Base-by-base conservation (phyloP, 64 coral and sea anemone species). In the Catalaphyllia jardinei region DNA sequence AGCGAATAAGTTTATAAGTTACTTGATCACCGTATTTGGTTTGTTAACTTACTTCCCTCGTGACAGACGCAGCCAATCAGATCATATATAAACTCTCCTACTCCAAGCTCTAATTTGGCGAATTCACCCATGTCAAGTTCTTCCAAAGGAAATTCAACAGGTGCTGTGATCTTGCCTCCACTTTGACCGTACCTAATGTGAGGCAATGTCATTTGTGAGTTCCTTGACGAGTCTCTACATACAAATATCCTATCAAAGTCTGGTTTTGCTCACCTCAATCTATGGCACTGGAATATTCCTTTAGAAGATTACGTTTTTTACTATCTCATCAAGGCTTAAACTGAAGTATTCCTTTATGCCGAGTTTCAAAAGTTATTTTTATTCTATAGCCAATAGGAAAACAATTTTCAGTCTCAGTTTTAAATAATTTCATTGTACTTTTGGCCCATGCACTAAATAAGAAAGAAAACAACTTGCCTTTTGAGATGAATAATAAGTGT, bases 401-500 rank as follows among this genome's bases (percentile, higher is more conserved):
- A 54, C 52, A 54, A 10, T 13, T 13, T 54, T 13, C 7, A n/a
- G 52, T 55, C 52, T 55, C 38, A 3, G 38, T 39, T 4, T 39
- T 39, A 4, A 46, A 46, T 46, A 46, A 46, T 46, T 46, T 46
- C 42, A 46, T 46, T 52, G 52, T 1, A 13, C 12, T 52, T 13
- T 49, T 7, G 4, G 76, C 14, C 10, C 31, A 14, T 25, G 17
- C 19, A 18, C 80, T 59, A 17, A 8, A 19, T 6, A 46, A 19
- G 24, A 64, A 31, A 61, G 31, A 14, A 60, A 2, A 29, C 8
- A 52, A 35, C 52, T 86, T 72, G 85, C 94, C 90, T 96, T 89
- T 92, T 96, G 4, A 96, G 86, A 80, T 96, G 94, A 73, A 96
- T 87, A 16, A 96, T 92, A 60, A 96, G 94, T 20, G 90, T 92